Base-by-base conservation (phyloP, 64 coral and sea anemone species). In the Actinia tenebrosa region DNA sequence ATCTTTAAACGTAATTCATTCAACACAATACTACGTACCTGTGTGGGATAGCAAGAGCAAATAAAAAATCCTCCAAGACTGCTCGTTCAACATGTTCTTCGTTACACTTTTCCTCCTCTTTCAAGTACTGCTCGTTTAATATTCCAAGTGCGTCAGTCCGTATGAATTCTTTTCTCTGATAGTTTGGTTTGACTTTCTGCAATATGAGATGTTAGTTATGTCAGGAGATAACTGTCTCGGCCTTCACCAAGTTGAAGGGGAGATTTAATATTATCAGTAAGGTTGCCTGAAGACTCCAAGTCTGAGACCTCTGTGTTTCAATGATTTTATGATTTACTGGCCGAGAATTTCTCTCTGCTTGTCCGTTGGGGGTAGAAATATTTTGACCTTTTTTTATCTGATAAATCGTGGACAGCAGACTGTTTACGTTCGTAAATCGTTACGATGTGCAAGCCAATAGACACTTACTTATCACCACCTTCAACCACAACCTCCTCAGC, bases 251-350 rank as follows among this genome's bases (percentile, higher is more conserved):
- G 30, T 37, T 37, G 69, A 25, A 75, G 26, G n/a, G 13, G 69
- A 75, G 26, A 30, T 75, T 75, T 15, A 75, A 11, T 75, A 37
- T 68, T 69, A 69, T 69, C 64, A 69, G n/a, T 69, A 69, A 20
- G 64, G 15, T 13, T 3, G 69, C 42, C 42, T 37, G 25, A 75
- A 14, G 69, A 75, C 69, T 10, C 9, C 19, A 14, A 15, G 69
- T 75, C 69, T 42, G 69, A 9, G 69, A 42, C 69, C 25, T 75
- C 10, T 42, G n/a, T 11, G 9, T 30, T 37, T 30, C 7, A 75
- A 75, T 75, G 27, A 75, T 27, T 75, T 75, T 75, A 14, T 75
- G 69, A 75, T 75, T 75, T 75, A 75, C 69, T 75, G 64, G 69
- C 26, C 25, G 69, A 3, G 69, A 27, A 75, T 43, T 75, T 30